phyloP scores from a whole-genome alignment of 2,797 vertebrate species.

The Diglossa cyanea region DNA sequence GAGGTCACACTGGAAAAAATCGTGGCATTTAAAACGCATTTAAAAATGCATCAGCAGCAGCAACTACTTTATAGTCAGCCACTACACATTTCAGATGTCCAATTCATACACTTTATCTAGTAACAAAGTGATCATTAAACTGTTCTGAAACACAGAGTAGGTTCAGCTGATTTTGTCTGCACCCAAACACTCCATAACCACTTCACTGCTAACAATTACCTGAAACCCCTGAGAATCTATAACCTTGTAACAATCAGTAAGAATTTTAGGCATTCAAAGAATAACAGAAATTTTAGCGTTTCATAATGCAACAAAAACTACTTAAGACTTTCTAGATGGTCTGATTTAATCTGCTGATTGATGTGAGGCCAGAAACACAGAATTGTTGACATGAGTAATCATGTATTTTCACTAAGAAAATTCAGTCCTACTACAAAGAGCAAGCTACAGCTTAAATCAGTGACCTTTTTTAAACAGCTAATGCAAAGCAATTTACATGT shows the following conservation, averaged over 20 bases:
- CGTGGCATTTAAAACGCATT: conserved; percentile 62
- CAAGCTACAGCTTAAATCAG: not conserved
- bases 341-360: conserved; percentile 27
- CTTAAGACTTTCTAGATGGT: conserved; percentile 19
- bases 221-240: conserved; percentile 71
- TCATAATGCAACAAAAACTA: conserved; percentile 36
- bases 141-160: conserved; percentile 70
- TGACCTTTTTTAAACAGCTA: not conserved
- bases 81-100: conserved; percentile 53
- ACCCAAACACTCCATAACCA: not conserved
- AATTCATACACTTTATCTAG: conserved; percentile 54
- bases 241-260: conserved; percentile 54
- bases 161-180: conserved; percentile 44
- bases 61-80: conserved; percentile 64
- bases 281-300: conserved; percentile 50
- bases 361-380: conserved; percentile 25
- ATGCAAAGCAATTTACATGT: not conserved
- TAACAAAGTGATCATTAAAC: conserved; percentile 73
- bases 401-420: not conserved
- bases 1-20: conserved; percentile 65
- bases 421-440: not conserved
- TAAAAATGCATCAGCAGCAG: conserved; percentile 67
- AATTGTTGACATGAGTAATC: not conserved
- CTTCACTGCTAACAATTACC: conserved; percentile 49
- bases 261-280: not conserved